Conservation (phyloP, 2,797 vertebrate genomes). For the Myiotriccus ornatus region DNA sequence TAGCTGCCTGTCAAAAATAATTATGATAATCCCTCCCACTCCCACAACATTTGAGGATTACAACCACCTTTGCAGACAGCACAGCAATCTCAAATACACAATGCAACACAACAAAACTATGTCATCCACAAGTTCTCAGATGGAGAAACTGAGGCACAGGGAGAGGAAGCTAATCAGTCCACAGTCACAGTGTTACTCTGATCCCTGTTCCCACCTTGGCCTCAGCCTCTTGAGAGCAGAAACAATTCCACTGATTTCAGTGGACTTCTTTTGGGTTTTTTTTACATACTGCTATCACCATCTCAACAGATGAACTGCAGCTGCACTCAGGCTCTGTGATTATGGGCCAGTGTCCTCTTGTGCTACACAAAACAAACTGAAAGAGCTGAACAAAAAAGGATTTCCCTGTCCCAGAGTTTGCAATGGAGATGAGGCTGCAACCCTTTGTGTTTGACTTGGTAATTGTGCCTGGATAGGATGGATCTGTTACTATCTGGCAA, state of each 20-base stretch:
- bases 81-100: neutral
- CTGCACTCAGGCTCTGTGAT: neutral
- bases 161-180: rapidly evolving
- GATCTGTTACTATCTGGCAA: neutral
- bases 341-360: neutral
- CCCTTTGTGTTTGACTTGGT: neutral
- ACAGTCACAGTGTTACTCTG: neutral
- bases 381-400: neutral
- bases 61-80: neutral
- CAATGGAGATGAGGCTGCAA: neutral
- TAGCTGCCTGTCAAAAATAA: conserved; percentile 54
- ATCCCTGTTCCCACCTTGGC: neutral
- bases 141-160: conserved; percentile 12
- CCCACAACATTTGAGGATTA: neutral
- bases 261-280: neutral
- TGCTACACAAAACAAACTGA: neutral
- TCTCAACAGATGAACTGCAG: neutral
- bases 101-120: rapidly evolving
- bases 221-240: neutral
- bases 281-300: neutral
- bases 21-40: conserved; percentile 48
- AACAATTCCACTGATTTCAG: neutral
- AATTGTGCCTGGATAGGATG: neutral
- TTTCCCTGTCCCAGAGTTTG: neutral
- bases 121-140: neutral